Evolutionary conservation across 2,113 vertebrate genomes (phyloP), one percentile per base, ranked within the genome.

Genomic region (Pseudorhombus dupliciocellatus): DNA sequence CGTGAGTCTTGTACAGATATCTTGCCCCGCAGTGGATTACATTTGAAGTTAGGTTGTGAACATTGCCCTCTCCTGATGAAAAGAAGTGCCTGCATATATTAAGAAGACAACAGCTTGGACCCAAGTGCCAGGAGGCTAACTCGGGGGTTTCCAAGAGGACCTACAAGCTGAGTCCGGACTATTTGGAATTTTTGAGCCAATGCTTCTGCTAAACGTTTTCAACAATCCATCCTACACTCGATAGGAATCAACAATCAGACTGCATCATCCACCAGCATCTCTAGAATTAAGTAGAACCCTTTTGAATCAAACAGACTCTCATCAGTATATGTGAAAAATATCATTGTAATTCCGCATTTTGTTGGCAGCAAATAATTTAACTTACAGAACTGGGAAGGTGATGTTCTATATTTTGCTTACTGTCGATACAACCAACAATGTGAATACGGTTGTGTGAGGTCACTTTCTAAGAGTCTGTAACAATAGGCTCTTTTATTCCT

Each of bases 21-120:
- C 63, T 46, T 50, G 15, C 10, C 42, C 28, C 51, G 25, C 25
- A 53, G 51, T 75, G 44, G 12, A 73, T 48, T 81, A 54, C 57
- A 71, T 83, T 22, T 83, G 30, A 79, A 62, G 68, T 76, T 72
- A 52, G 63, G 77, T 75, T 91, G 87, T 66, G 74, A 91, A 90
- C 83, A 90, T 90, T 90, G 87, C 90, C 91, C 83, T 88, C 88
- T 91, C 78, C 89, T 90, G 90, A 90, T 88, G 83, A 88, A 87
- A 90, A 75, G 48, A 71, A 64, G 80, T 26, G 70, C 44, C 71
- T 87, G 82, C 85, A 90, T 87, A 79, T 63, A 81, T 84, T 77
- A 85, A 61, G 50, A 31, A 78, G 60, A 81, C 78, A 76, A 75
- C 67, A 81, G 77, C 70, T 82, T 73, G 74, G 73, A 84, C 70